phyloP scores from a whole-genome alignment of 2,113 vertebrate genomes.

The Chloebia gouldiae region DNA sequence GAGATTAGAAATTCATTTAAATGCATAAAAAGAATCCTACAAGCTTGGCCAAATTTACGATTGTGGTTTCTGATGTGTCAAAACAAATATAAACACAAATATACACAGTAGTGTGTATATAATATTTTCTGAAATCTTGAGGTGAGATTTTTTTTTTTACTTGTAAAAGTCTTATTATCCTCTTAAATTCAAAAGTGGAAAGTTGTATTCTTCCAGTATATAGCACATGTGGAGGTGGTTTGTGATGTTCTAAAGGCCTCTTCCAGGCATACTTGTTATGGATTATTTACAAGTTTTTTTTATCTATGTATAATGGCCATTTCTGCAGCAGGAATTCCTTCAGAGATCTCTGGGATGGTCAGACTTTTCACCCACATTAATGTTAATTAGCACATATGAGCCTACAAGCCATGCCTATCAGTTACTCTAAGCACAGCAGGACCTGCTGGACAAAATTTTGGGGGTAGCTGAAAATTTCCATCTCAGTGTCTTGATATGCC shows the following conservation, averaged over 20 bases:
- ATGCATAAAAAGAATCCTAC: not conserved
- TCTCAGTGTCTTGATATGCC: too few relatives aligned
- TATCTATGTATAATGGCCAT: not conserved
- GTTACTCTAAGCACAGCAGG: not conserved
- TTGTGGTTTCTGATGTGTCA: not conserved
- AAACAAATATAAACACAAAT: not conserved
- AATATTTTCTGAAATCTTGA: not conserved
- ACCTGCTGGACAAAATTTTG: not conserved
- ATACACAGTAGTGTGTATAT: not conserved
- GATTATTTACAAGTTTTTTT: not conserved
- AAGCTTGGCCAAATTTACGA: not conserved
- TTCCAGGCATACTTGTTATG: not conserved
- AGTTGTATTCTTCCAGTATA: not conserved
- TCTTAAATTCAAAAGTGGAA: not conserved
- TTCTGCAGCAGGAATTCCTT: not conserved
- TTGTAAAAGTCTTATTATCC: not conserved
- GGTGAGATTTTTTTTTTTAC: not conserved
- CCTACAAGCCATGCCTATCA: not conserved
- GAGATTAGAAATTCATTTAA: not conserved
- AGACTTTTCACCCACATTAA: not conserved
- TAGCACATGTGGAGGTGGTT: not conserved
- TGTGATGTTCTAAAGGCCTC: not conserved
- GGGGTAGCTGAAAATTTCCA: not conserved
- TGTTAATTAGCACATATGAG: not conserved
- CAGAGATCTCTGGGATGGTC: not conserved